Evolutionary conservation across 92 coral and sea anemone species (phyloP).

Genomic region (Nematostella vectensis): DNA sequence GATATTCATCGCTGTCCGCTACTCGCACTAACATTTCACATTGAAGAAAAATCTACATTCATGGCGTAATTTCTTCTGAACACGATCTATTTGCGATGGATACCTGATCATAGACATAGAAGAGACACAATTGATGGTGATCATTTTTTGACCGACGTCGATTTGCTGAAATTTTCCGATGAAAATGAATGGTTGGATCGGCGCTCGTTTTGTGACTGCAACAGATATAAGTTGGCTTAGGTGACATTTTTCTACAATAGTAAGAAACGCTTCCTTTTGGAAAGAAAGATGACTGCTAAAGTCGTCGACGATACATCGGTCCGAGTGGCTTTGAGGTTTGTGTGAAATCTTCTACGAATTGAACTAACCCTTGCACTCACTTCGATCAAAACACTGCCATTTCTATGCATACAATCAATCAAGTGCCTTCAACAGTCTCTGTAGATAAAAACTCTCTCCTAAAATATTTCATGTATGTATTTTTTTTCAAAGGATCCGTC

Average conservation of each 20-base stretch:
- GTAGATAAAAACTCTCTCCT: conserved; percentile 13
- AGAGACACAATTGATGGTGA: no score
- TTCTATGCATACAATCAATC: conserved; percentile 9
- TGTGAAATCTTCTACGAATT: background rate
- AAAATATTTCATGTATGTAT: background rate
- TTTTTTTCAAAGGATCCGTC: conserved; percentile 76
- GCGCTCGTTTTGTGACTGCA: background rate
- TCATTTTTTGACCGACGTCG: no score
- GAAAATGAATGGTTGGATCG: background rate
- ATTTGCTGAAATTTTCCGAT: no score
- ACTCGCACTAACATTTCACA: background rate
- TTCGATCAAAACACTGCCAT: background rate
- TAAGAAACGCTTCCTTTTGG: background rate
- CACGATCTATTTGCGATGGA: background rate
- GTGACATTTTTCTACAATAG: background rate
- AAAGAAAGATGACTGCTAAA: conserved; percentile 26
- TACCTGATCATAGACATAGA: no score
- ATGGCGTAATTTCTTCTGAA: background rate
- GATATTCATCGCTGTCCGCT: background rate
- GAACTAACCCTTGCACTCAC: background rate
- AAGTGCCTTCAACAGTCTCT: conserved; percentile 22
- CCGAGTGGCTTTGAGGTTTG: conserved; percentile 93
- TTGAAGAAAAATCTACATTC: background rate
- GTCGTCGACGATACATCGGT: conserved; percentile 85
- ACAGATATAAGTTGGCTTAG: background rate